phyloP scores from a whole-genome alignment of 2,888 invertebrate genomes.

The Stenoptilia bipunctidactyla region DNA sequence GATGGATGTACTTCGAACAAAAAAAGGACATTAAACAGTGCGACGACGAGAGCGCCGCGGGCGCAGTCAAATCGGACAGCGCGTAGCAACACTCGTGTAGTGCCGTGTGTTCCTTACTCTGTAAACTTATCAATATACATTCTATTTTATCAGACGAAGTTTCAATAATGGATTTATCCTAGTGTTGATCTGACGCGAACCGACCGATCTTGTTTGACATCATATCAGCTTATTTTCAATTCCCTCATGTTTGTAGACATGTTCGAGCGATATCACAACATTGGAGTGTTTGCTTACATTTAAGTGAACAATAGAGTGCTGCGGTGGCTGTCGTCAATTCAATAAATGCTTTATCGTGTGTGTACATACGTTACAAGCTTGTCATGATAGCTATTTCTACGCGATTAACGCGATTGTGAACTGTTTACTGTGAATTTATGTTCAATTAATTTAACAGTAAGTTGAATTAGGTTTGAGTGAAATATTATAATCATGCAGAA shows the following conservation, averaged over 20 bases:
- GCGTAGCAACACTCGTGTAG: not conserved
- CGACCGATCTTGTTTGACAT: constrained; percentile 25
- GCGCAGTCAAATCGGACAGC: constrained; percentile 7
- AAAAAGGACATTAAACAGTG: constrained; percentile 53
- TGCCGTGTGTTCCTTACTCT: too few species aligned
- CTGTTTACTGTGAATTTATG: too few species aligned
- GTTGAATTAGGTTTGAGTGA: too few species aligned
- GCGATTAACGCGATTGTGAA: too few species aligned
- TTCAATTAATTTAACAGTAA: too few species aligned
- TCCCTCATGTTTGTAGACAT: constrained; percentile 41
- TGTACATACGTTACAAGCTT: not conserved
- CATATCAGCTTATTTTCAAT: constrained; percentile 37
- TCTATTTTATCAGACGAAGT: constrained; percentile 10
- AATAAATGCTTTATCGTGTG: constrained; percentile 26
- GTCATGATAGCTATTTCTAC: too few species aligned
- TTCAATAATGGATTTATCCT: constrained; percentile 21
- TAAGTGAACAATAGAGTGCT: constrained; percentile 41
- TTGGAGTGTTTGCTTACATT: constrained; percentile 50
- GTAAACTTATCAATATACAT: too few species aligned
- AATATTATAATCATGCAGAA: constrained; percentile 10
- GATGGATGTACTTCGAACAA: constrained; percentile 80
- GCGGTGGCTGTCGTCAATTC: constrained; percentile 26
- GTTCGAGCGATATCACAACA: constrained; percentile 52
- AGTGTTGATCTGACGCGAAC: constrained; percentile 18
- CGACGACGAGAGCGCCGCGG: constrained; percentile 30